Evolutionary conservation across 1,140 invertebrate species (phyloP).

Genomic region (Microplitis demolitor): DNA sequence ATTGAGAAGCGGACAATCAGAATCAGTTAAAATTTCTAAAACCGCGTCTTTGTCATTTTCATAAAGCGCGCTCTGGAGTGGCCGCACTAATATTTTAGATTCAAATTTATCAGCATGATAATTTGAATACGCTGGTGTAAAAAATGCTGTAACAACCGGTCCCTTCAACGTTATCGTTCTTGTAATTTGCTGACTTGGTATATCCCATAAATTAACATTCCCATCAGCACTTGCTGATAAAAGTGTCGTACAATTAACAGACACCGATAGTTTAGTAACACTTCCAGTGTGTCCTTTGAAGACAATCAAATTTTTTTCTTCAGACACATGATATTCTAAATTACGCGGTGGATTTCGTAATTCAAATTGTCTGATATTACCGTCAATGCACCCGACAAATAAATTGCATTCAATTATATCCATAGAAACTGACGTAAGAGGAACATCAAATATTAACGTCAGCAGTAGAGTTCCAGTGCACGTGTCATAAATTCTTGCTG

Average conservation of each 20-base stretch:
- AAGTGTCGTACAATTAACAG: conserved; percentile 70
- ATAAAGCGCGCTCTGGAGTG: conserved; percentile 49
- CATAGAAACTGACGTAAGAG: conserved; percentile 72
- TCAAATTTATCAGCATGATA: conserved; percentile 54
- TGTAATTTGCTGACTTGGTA: conserved; percentile 73
- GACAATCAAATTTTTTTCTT: conserved; percentile 38
- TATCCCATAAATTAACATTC: conserved; percentile 79
- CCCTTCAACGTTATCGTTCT: conserved; percentile 75
- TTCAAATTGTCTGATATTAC: conserved; percentile 71
- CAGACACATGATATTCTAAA: conserved; percentile 68
- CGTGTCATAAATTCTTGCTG: conserved; percentile 82
- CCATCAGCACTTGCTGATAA: conserved; percentile 77
- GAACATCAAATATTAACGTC: conserved; percentile 74
- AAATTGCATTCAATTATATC: conserved; percentile 73
- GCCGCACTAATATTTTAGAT: conserved; percentile 49
- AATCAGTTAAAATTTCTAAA: conserved; percentile 43
- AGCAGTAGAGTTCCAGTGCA: conserved; percentile 69
- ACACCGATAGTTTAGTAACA: conserved; percentile 74
- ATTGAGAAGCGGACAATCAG: conserved; percentile 46
- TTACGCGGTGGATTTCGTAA: conserved; percentile 70
- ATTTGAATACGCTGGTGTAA: conserved; percentile 60
- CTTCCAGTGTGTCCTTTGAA: conserved; percentile 71
- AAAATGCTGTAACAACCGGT: conserved; percentile 71
- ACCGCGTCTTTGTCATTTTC: conserved; percentile 39
- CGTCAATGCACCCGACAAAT: conserved; percentile 75